Percentiles rank a stretch among this genome's conserved stretches.
Evolutionary conservation across 2,797 vertebrate species (phyloP).

Genomic region (Mycteria americana): DNA sequence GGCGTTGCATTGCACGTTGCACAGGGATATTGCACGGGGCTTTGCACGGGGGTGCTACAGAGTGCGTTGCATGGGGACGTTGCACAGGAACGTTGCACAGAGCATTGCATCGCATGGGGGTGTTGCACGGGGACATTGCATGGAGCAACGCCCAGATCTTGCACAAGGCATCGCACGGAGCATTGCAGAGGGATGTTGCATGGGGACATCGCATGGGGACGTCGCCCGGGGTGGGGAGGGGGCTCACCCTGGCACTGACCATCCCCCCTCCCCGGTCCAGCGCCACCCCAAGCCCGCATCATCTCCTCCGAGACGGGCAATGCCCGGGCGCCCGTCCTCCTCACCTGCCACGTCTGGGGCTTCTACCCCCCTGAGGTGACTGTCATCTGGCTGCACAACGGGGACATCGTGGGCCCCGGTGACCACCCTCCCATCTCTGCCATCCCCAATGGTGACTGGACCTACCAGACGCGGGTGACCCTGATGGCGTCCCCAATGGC

Average conservation of each 20-base stretch:
- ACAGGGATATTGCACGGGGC: not conserved
- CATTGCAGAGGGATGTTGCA: not conserved
- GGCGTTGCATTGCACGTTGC: too few species aligned
- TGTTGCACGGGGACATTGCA: not conserved
- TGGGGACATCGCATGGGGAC: not conserved
- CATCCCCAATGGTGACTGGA: not conserved
- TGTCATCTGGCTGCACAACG: not conserved
- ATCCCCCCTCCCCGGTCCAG: not conserved
- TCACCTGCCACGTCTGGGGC: not conserved
- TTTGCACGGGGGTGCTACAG: not conserved
- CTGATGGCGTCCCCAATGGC: not conserved
- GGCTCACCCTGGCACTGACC: not conserved
- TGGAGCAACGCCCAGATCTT: not conserved
- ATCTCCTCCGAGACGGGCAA: rapidly evolving
- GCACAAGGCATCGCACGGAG: not conserved
- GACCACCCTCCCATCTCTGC: not conserved
- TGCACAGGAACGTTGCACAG: too few species aligned
- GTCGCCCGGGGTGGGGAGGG: not conserved
- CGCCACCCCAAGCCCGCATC: not conserved
- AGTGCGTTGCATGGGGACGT: not conserved
- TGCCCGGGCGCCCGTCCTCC: not conserved
- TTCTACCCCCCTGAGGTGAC: not conserved
- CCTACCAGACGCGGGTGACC: not conserved
- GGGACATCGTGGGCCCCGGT: not conserved
- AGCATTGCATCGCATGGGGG: not conserved